Base-by-base conservation (phyloP, 2,113 vertebrate genomes). In the Falco punctatus region DNA sequence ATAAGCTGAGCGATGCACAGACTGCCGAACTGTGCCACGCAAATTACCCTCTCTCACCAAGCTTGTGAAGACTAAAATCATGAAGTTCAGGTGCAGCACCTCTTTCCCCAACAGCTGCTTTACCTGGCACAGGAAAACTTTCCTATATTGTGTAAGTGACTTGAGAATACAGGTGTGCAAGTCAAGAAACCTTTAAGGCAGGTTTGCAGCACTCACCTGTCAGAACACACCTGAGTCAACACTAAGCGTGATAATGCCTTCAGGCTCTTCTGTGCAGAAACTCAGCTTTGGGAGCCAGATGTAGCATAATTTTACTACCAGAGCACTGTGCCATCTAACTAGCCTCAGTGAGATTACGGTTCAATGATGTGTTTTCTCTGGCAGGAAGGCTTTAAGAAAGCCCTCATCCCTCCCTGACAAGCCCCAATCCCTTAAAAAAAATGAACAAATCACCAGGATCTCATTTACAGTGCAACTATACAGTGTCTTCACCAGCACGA, bases 21-120 rank as follows among this genome's bases (percentile, higher is more conserved):
- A 28, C 2, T 10, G 19, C 4, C 0, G 0, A 86, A 67, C 46
- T 15, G 10, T 33, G 54, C 55, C 46, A 13, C 3, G 42, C 0
- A 1, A 69, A 81, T 40, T 3, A 54, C 10, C 5, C 26, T 35
- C 20, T 48, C 40, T 42, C 78, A 49, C 21, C 35, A 62, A 21
- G 17, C 27, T 14, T 7, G 3, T 17, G 15, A 89, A 66, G 49
- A 57, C 22, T 2, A 1, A 71, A 84, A 61, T 48, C 33, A 35
- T 6, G 10, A 88, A 42, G 40, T 2, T 71, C 23, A 72, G 8
- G 22, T 10, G 48, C 70, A 79, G 62, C 33, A 65, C 13, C 46
- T 81, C 35, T 15, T 15, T 28, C 12, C 17, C 4, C 49, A 66
- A 6, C 8, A 46, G 27, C 2, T 59, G 22, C 40, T 90, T 52